phyloP scores from a whole-genome alignment of 1,140 invertebrate genomes.

The Elysia chlorotica region DNA sequence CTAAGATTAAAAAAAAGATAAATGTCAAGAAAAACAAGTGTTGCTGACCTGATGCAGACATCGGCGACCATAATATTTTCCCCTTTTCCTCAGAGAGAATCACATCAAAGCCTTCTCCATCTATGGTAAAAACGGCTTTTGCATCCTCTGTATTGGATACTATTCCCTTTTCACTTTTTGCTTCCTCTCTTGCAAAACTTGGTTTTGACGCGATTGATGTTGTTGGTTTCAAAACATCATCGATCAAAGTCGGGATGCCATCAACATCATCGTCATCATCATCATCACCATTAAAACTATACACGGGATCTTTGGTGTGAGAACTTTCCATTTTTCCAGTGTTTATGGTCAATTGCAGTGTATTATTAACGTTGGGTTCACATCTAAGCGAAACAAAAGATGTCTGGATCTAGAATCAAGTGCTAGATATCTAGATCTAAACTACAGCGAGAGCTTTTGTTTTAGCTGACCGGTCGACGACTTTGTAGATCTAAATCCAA shows the following conservation, averaged over 20 bases:
- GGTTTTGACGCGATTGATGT: neutral
- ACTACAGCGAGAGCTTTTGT: no score
- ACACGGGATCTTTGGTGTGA: neutral
- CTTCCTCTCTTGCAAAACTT: neutral
- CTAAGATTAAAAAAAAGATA: neutral
- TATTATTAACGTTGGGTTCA: no score
- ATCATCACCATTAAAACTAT: neutral
- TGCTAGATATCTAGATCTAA: neutral
- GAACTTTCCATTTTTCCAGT: neutral
- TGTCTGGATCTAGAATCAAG: neutral
- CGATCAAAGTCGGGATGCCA: neutral
- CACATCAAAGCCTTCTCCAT: conserved; percentile 19
- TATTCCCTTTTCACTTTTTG: neutral
- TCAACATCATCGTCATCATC: neutral
- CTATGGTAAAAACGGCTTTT: conserved; percentile 23
- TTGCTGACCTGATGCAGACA: conserved; percentile 10
- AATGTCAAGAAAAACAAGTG: neutral
- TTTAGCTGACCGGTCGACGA: no score
- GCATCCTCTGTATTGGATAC: neutral
- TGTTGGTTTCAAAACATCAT: neutral
- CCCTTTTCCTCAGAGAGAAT: conserved; percentile 5
- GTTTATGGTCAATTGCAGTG: no score
- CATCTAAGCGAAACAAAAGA: no score
- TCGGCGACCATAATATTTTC: conserved; percentile 11
- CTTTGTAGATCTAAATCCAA: no score